phyloP scores from a whole-genome alignment of 2,113 vertebrate species.

The Falcunculus frontatus region DNA sequence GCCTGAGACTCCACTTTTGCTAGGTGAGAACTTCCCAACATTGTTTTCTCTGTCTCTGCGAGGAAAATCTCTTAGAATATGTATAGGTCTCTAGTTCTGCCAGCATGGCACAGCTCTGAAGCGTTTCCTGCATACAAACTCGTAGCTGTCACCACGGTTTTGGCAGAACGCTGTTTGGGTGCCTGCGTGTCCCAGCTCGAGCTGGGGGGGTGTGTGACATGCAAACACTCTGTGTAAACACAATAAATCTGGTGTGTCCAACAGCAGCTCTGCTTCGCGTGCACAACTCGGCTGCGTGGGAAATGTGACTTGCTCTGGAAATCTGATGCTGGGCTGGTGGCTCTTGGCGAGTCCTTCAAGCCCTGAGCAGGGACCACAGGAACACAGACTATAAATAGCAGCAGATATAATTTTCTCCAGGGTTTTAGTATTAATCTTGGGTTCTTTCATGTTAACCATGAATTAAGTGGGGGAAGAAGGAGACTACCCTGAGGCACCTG shows the following conservation, averaged over 20 bases:
- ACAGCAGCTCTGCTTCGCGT: not conserved
- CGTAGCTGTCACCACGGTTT: not conserved
- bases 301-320: not conserved
- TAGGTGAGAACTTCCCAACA: not conserved
- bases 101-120: not conserved
- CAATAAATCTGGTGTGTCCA: not conserved
- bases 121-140: not conserved
- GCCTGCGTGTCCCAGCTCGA: not conserved
- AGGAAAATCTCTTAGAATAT: not conserved
- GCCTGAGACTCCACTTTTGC: accelerated
- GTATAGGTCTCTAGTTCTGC: not conserved
- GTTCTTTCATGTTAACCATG: not conserved
- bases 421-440: not conserved
- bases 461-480: not conserved
- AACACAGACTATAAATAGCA: not conserved
- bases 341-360: not conserved
- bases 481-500: not conserved
- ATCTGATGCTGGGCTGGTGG: not conserved
- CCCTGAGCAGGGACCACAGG: not conserved
- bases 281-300: not conserved
- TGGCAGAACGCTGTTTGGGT: not conserved
- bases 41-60: not conserved
- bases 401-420: not conserved
- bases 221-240: not conserved
- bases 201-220: not conserved